phyloP scores from a whole-genome alignment of 37 sponge, comb jelly and placozoan species.

The Amphimedon queenslandica region DNA sequence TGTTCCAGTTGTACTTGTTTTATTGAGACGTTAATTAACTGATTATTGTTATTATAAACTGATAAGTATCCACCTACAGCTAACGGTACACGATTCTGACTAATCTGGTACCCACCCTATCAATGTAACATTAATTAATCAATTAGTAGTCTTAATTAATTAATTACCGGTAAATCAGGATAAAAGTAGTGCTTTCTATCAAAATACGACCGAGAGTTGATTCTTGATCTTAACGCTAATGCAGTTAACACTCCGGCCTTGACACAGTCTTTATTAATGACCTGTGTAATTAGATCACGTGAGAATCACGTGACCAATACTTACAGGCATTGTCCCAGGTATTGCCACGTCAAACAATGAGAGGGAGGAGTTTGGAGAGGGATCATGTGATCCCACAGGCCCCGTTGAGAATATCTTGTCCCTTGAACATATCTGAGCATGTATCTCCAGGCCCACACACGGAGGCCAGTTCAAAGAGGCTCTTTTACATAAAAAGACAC shows the following conservation, averaged over 20 bases:
- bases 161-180: slow-evolving; percentile 59
- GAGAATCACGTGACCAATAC: not conserved
- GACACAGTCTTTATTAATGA: slow-evolving; percentile 50
- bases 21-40: slow-evolving; percentile 1
- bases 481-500: too few species aligned
- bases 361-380: slow-evolving; percentile 20
- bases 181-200: slow-evolving; percentile 80
- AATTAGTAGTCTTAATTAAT: too few species aligned
- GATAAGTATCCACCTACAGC: slow-evolving; percentile 42
- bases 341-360: slow-evolving; percentile 54
- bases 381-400: slow-evolving; percentile 6
- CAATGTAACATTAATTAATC: not conserved
- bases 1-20: slow-evolving; percentile 62
- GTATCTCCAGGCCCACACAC: slow-evolving; percentile 58
- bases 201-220: slow-evolving; percentile 59
- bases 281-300: not conserved
- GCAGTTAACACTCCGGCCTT: slow-evolving; percentile 53
- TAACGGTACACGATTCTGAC: slow-evolving; percentile 57
- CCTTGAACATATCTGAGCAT: slow-evolving; percentile 47
- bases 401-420: slow-evolving; percentile 52
- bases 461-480: slow-evolving; percentile 47
- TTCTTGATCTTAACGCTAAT: slow-evolving; percentile 1
- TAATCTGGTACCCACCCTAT: slow-evolving; percentile 66
- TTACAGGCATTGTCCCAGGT: slow-evolving; percentile 65
- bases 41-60: not conserved